These are phyloP conservation scores for Dascillus cervinus DNA, from an alignment of 2,888 invertebrate species.

Conservation along the genomic window DNA sequence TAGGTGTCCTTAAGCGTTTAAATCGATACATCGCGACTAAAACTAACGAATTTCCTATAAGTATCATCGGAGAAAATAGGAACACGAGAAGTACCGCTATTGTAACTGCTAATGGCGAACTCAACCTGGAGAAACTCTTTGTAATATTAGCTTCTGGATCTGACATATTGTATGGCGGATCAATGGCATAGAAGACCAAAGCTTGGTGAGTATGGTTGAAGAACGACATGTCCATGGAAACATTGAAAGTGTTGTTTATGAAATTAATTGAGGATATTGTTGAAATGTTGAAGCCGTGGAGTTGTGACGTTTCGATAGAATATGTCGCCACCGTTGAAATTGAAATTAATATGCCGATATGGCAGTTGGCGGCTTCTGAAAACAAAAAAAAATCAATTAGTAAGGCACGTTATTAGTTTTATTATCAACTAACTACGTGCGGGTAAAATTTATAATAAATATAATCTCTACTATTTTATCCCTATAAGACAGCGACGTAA, in stretches of 20 bases:
- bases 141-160: slow-evolving; percentile 33
- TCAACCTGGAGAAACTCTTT: slow-evolving; percentile 32
- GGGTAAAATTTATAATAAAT: too few relatives aligned
- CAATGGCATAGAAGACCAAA: slow-evolving; percentile 26
- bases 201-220: slow-evolving; percentile 33
- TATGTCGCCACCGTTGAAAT: too few relatives aligned
- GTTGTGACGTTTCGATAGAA: neutral
- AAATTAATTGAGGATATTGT: slow-evolving; percentile 8
- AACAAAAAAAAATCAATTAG: too few relatives aligned
- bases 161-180: slow-evolving; percentile 29
- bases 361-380: too few relatives aligned
- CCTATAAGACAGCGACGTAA: too few relatives aligned
- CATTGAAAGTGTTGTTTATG: slow-evolving; percentile 27
- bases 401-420: too few relatives aligned
- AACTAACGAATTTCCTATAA: slow-evolving; percentile 52
- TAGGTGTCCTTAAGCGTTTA: slow-evolving; percentile 54
- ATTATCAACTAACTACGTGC: too few relatives aligned
- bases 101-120: slow-evolving; percentile 42
- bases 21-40: slow-evolving; percentile 52
- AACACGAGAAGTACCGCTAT: slow-evolving; percentile 46
- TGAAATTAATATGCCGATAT: too few relatives aligned
- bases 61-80: slow-evolving; percentile 49
- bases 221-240: slow-evolving; percentile 31
- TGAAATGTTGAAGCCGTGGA: neutral
- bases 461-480: too few relatives aligned